Evolutionary conservation across 2,797 vertebrate genomes (phyloP), one percentile per base, ranked within the genome.

Genomic region (Onychomys arenicola): DNA sequence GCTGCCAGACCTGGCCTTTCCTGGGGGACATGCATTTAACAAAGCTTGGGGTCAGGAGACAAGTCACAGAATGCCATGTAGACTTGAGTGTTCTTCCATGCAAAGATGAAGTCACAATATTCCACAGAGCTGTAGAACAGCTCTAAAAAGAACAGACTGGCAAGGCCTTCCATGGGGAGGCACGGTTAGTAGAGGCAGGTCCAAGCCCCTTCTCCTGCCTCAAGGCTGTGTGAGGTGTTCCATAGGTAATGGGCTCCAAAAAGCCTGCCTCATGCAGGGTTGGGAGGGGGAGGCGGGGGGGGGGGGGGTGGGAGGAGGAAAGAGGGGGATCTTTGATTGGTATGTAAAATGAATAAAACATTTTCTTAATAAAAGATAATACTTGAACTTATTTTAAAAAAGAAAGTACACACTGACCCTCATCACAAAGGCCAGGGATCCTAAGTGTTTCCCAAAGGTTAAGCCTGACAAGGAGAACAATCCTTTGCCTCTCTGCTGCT

Each of bases 21-120:
- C 55, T 4, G 55, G 73, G 76, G 27, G 10, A n/a, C 0, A 0
- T 75, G 76, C 2, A 0, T 10, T 1, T 32, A 0, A 3, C 0
- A 0, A 83, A 43, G 37, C 43, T 69, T 6, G 19, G 86, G 12
- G 37, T 52, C 29, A 6, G 43, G 49, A 57, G 14, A 65, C 17
- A 80, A 73, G 86, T 19, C 52, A 21, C 6, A 59, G 0, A 6
- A 0, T 34, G 71, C 46, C 13, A 19, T 73, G 32, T 0, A 52
- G 59, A 91, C 40, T 78, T 16, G 34, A 65, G 25, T 23, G 32
- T 63, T 69, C 6, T 0, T 57, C 10, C 57, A 23, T 14, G 63
- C 43, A 43, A 73, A 63, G 65, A 71, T 52, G 32, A 87, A 85
- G 55, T 7, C 37, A 2, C 57, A 57, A 7, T 34, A 59, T 76